phyloP scores from a whole-genome alignment of 2,888 invertebrate genomes.

The Chelonus formosanus region DNA sequence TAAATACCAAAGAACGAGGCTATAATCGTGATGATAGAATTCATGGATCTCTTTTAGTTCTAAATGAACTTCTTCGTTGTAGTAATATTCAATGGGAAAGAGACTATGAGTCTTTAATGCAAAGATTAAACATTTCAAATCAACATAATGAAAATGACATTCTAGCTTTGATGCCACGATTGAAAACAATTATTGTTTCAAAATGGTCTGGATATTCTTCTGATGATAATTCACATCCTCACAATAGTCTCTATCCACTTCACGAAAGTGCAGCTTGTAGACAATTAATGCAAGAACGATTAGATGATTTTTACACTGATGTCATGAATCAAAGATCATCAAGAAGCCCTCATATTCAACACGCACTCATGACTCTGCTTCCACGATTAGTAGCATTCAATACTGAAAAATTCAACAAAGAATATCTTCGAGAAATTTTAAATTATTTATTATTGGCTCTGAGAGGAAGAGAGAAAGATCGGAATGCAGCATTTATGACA shows the following conservation, averaged over 20 bases:
- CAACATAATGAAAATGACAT: conserved; percentile 67
- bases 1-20: conserved; percentile 75
- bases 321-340: conserved; percentile 81
- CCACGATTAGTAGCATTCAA: conserved; percentile 95
- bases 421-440: conserved; percentile 79
- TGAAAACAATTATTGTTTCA: conserved; percentile 71
- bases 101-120: conserved; percentile 78
- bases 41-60: conserved; percentile 90
- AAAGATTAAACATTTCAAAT: conserved; percentile 66
- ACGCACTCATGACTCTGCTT: conserved; percentile 84
- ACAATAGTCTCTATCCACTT: conserved; percentile 65
- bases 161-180: conserved; percentile 69
- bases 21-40: conserved; percentile 88
- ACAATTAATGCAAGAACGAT: conserved; percentile 82
- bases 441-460: conserved; percentile 80
- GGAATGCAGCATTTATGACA: conserved; percentile 87
- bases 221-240: conserved; percentile 47
- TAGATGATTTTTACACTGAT: conserved; percentile 80
- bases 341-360: conserved; percentile 84
- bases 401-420: conserved; percentile 79
- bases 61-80: conserved; percentile 92
- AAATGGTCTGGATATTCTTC: conserved; percentile 57
- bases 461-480: conserved; percentile 84
- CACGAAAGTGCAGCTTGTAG: conserved; percentile 90
- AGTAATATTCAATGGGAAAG: conserved; percentile 89